Evolutionary conservation across 1,140 invertebrate species (phyloP), one percentile per base, ranked within the genome.

Genomic region (Aphelinus certus): DNA sequence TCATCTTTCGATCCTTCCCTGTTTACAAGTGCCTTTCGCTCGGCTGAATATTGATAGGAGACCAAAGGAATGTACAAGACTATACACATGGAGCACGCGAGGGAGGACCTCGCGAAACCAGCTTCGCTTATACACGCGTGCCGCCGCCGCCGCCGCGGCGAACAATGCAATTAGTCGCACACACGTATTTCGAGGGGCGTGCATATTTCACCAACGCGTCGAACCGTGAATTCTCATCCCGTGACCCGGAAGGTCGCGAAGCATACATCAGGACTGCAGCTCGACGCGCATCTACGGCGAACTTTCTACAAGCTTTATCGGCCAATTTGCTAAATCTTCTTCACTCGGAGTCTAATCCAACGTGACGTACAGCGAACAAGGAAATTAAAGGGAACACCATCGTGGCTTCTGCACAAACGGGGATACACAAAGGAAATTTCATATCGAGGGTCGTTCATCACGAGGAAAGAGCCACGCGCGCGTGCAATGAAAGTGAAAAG

Each of bases 191-290:
- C 51, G 51, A n/a, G 43, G 42, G 42, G 58, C 65, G 58, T 51
- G 58, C 71, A 67, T 67, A 68, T 68, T 74, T 68, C 72, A 58
- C 65, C 43, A 65, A 55, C 62, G 57, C 65, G 65, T 68, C 58
- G 43, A 74, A 58, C 66, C 60, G 66, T 69, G 73, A 75, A 75
- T 66, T 75, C 73, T 75, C 73, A 69, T 66, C 66, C 69, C 66
- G 26, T 69, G 69, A 75, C 69, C 69, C 63, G 69, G 69, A 64
- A 75, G 66, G 64, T 60, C 66, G 51, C 66, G 26, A 26, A 26
- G 26, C 26, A 26, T 26, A 69, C 68, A 60, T 10, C 45, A 4
- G 6, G 45, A 69, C 58, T 46, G 69, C 45, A 63, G 7, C 26
- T 58, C 46, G 6, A 26, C 26, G 26, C 26, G 26, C 26, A 26